Evolutionary conservation across 1,140 invertebrate species (phyloP).

Genomic region (Brachionus koreanus): DNA sequence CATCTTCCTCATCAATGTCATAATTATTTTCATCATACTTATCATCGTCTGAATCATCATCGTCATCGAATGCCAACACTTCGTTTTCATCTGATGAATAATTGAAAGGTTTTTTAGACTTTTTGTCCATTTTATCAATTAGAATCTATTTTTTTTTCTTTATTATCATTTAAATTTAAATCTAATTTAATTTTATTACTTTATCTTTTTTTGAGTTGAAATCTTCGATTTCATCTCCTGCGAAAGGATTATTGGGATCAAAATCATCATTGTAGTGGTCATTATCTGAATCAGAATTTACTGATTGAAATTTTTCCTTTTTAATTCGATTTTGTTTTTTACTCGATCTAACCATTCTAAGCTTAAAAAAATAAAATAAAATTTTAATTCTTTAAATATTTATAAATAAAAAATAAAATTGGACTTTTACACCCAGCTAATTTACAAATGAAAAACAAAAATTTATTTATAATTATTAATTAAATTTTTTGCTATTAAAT

Average conservation of each 20-base stretch:
- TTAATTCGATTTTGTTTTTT: slow-evolving; percentile 26
- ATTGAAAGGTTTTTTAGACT: slow-evolving; percentile 42
- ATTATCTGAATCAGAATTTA: slow-evolving; percentile 10
- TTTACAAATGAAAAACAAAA: background rate
- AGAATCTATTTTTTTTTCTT: background rate
- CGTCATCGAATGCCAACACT: slow-evolving; percentile 49
- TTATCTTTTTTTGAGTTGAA: slow-evolving; percentile 45
- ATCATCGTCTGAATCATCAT: slow-evolving; percentile 48
- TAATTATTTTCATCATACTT: slow-evolving; percentile 47
- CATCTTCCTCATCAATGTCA: slow-evolving; percentile 47
- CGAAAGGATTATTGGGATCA: slow-evolving; percentile 24
- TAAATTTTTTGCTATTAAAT: background rate
- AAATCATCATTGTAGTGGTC: slow-evolving; percentile 22
- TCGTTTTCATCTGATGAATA: slow-evolving; percentile 49
- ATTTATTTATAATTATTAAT: background rate
- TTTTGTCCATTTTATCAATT: slow-evolving; percentile 44
- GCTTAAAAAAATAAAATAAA: background rate
- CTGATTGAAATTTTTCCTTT: slow-evolving; percentile 38
- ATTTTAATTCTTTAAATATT: too few species aligned
- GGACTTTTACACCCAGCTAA: background rate
- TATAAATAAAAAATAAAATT: background rate
- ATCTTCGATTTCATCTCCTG: slow-evolving; percentile 44
- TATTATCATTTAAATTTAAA: background rate
- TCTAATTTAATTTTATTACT: slow-evolving; percentile 42
- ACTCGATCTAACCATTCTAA: background rate